Conservation (phyloP, 2,797 vertebrate genomes). For the Borostomias antarcticus region DNA sequence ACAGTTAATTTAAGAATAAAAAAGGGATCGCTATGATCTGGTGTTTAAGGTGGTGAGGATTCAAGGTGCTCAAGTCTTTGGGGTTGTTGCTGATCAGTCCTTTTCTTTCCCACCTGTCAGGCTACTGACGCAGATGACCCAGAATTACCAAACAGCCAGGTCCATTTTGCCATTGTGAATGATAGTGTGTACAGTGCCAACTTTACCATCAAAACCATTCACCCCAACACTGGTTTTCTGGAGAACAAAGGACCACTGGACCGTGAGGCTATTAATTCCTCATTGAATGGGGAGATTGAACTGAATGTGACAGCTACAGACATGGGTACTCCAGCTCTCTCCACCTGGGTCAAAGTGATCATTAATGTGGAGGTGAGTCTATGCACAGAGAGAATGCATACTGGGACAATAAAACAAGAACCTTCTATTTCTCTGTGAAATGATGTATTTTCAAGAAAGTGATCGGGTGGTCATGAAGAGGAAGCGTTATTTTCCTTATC, state of each 20-base stretch:
- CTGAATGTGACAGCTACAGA: constrained; percentile 83
- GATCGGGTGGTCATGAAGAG: background rate
- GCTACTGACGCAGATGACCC: constrained; percentile 85
- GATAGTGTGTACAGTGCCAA: constrained; percentile 74
- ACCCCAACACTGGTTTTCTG: constrained; percentile 69
- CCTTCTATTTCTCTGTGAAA: background rate
- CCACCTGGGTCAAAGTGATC: constrained; percentile 62
- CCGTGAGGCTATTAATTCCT: constrained; percentile 77
- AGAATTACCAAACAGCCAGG: constrained; percentile 75
- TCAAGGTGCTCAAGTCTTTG: background rate
- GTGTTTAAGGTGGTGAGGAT: background rate
- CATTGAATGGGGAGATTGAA: constrained; percentile 70
- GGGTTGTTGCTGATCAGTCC: background rate
- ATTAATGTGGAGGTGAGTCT: constrained; percentile 83
- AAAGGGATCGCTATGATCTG: background rate
- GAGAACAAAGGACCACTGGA: constrained; percentile 75
- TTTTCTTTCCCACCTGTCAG: constrained; percentile 60
- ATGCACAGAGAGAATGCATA: too few species aligned
- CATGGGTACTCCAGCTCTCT: constrained; percentile 67
- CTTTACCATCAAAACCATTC: constrained; percentile 87
- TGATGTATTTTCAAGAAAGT: background rate
- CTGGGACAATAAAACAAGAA: background rate
- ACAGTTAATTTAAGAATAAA: too few species aligned
- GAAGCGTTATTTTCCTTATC: background rate
- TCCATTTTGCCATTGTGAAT: constrained; percentile 77